Percentiles rank a stretch among this genome's conserved stretches.
Evolutionary conservation across 2,888 invertebrate genomes (phyloP).

Genomic region (Axea sp.): DNA sequence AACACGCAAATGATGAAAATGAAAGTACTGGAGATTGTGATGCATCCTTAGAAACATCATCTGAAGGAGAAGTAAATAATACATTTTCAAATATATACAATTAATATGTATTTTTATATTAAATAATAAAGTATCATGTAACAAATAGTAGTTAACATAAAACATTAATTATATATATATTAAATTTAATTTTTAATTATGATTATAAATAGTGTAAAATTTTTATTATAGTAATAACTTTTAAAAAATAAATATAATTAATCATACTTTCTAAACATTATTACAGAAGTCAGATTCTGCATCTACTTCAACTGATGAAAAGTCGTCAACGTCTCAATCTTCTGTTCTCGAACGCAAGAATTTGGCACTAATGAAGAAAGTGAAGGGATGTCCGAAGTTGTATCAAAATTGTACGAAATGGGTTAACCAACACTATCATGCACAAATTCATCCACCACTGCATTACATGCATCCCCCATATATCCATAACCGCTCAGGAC

Average conservation of each 20-base stretch:
- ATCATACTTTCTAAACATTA: too few species aligned
- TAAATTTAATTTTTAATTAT: too few species aligned
- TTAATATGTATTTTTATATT: too few species aligned
- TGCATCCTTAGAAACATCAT: slow-evolving; percentile 37
- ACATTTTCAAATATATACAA: too few species aligned
- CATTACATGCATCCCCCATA: slow-evolving; percentile 23
- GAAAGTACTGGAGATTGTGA: slow-evolving; percentile 33
- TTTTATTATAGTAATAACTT: too few species aligned
- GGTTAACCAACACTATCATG: slow-evolving; percentile 27
- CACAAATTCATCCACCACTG: slow-evolving; percentile 22
- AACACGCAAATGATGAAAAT: slow-evolving; percentile 65
- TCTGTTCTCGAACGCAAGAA: slow-evolving; percentile 27
- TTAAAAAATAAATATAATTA: too few species aligned
- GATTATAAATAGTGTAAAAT: too few species aligned
- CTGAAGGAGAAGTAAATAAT: slow-evolving; percentile 47
- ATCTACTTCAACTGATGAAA: slow-evolving; percentile 26
- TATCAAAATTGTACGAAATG: slow-evolving; percentile 32
- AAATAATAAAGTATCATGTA: too few species aligned
- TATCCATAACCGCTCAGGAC: slow-evolving; percentile 28
- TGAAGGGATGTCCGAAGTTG: slow-evolving; percentile 30
- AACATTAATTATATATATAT: too few species aligned
- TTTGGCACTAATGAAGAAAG: slow-evolving; percentile 22
- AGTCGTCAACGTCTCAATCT: slow-evolving; percentile 18
- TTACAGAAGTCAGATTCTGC: slow-evolving; percentile 40
- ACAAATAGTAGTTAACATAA: too few species aligned